Evolutionary conservation across 1,140 invertebrate genomes (phyloP).

Genomic region (Brevipalpus yothersi): DNA sequence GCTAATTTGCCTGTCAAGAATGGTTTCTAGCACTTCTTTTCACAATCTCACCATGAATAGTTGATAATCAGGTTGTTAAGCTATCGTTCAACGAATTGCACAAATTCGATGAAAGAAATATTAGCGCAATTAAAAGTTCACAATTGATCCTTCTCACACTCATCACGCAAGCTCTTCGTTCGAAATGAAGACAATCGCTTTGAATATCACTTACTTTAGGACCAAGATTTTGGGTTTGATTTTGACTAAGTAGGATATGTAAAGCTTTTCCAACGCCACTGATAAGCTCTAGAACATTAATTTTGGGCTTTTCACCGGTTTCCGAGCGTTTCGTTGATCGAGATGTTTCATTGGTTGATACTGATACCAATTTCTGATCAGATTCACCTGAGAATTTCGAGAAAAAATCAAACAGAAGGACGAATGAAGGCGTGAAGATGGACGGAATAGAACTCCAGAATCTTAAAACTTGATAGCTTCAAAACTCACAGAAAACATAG

Average conservation of each 20-base stretch:
- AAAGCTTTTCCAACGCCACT: slow-evolving; percentile 1
- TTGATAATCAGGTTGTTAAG: neutral
- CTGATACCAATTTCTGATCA: too few species aligned
- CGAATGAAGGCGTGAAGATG: too few species aligned
- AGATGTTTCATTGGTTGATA: neutral
- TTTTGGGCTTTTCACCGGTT: neutral
- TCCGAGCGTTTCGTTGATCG: neutral
- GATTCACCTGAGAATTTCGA: too few species aligned
- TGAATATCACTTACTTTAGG: neutral
- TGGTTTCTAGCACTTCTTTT: neutral
- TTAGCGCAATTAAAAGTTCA: too few species aligned
- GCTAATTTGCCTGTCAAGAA: neutral
- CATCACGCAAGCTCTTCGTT: too few species aligned
- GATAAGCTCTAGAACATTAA: neutral
- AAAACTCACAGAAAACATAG: too few species aligned
- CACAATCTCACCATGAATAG: neutral
- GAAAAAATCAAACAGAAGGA: too few species aligned
- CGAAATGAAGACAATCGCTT: neutral
- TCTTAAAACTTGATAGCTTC: too few species aligned
- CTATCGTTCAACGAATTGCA: neutral
- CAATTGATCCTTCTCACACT: too few species aligned
- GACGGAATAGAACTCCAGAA: too few species aligned
- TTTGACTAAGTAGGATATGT: neutral
- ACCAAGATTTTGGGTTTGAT: neutral
- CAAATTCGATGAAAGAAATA: neutral